Conservation (phyloP, 2,888 invertebrate species). For the Plagiodera versicolora region DNA sequence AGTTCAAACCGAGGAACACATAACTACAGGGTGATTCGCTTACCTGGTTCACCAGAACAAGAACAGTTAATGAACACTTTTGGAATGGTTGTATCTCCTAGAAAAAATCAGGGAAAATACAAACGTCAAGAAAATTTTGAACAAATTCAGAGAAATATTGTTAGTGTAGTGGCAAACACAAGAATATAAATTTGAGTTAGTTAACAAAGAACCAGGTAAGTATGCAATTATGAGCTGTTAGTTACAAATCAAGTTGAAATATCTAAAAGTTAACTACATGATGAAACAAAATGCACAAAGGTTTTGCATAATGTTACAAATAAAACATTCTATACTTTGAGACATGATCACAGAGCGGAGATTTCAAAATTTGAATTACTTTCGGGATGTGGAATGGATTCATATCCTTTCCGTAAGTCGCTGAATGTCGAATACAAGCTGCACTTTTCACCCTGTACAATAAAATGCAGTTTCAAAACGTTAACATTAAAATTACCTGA, state of each 20-base stretch:
- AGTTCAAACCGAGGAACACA: too few relatives aligned
- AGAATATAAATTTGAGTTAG: constrained; percentile 14
- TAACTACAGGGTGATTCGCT: constrained; percentile 11
- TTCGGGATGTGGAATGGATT: constrained; percentile 13
- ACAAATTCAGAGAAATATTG: neutral
- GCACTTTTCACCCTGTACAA: constrained; percentile 17
- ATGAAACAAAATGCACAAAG: too few relatives aligned
- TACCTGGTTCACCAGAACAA: constrained; percentile 29
- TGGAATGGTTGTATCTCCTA: constrained; percentile 28
- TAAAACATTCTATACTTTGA: too few relatives aligned
- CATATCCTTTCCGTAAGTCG: constrained; percentile 18
- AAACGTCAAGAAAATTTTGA: constrained; percentile 6
- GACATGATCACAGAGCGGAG: constrained; percentile 1
- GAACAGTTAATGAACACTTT: constrained; percentile 28
- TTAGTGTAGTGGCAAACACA: constrained; percentile 10
- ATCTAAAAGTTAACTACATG: neutral
- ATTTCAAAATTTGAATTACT: constrained; percentile 20
- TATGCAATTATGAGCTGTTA: constrained; percentile 9
- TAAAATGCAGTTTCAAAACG: constrained; percentile 5
- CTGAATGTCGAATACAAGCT: constrained; percentile 9
- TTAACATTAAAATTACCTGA: neutral
- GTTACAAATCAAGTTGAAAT: constrained; percentile 8
- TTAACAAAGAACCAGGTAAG: constrained; percentile 17
- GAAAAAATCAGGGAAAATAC: constrained; percentile 20
- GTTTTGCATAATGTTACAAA: too few relatives aligned